phyloP scores from a whole-genome alignment of 2,888 invertebrate species.

The Drosophila quinaria region DNA sequence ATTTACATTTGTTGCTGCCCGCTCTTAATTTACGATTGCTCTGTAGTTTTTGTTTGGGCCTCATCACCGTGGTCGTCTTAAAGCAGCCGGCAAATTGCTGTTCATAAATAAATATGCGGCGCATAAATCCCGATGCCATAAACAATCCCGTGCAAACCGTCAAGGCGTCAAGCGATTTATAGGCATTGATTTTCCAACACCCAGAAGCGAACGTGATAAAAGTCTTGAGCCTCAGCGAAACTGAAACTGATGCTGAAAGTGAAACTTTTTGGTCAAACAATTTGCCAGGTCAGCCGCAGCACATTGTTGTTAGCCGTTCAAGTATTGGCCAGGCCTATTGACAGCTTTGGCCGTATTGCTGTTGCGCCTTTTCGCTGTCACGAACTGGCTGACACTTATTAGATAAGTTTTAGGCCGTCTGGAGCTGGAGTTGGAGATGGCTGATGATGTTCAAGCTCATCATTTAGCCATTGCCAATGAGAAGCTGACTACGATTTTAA shows the following conservation, averaged over 20 bases:
- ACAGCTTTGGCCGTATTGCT: constrained; percentile 19
- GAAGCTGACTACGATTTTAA: constrained; percentile 58
- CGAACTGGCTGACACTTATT: constrained; percentile 77
- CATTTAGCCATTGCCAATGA: constrained; percentile 62
- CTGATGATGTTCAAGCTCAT: constrained; percentile 46
- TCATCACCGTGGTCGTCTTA: constrained; percentile 50
- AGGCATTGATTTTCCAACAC: constrained; percentile 69
- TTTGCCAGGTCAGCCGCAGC: constrained; percentile 40
- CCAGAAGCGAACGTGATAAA: constrained; percentile 57
- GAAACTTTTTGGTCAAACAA: constrained; percentile 61
- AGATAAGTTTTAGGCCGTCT: constrained; percentile 69
- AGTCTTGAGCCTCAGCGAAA: constrained; percentile 20
- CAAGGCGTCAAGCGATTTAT: constrained; percentile 66
- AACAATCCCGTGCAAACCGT: constrained; percentile 48
- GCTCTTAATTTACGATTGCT: constrained; percentile 69
- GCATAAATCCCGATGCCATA: constrained; percentile 71
- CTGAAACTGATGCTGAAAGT: constrained; percentile 31
- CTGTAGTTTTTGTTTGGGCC: constrained; percentile 24
- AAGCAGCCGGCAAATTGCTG: constrained; percentile 75
- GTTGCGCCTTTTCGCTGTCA: constrained; percentile 29
- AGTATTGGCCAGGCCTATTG: constrained; percentile 24
- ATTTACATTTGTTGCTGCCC: constrained; percentile 77
- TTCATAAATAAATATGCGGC: constrained; percentile 77
- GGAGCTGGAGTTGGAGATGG: not conserved
- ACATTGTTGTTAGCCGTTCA: constrained; percentile 42